These are phyloP conservation scores for Zoroaster sp. DNA, from an alignment of 53 echinoderm and acorn worm genomes.

Conservation along the genomic window DNA sequence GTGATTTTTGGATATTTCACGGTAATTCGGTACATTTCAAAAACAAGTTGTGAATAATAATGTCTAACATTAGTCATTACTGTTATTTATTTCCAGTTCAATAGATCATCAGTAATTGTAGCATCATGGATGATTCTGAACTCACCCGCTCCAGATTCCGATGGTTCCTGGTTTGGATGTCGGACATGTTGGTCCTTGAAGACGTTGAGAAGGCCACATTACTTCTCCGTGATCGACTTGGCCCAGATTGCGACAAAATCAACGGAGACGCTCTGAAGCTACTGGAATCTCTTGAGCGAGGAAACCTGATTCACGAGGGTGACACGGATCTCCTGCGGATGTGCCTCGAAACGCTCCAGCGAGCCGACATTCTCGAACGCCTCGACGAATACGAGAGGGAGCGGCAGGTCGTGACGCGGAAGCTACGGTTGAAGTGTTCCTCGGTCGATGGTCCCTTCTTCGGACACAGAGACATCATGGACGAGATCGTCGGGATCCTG, in stretches of 20 bases:
- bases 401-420: conserved; percentile 60
- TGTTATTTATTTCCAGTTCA: too few species aligned
- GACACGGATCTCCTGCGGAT: conserved; percentile 72
- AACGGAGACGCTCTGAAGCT: conserved; percentile 62
- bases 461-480: conserved; percentile 23
- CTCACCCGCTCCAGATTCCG: conserved; percentile 54
- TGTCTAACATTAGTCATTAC: too few species aligned
- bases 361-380: conserved; percentile 68
- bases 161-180: conserved; percentile 76
- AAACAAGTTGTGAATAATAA: too few species aligned
- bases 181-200: conserved; percentile 48
- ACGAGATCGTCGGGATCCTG: conserved; percentile 62
- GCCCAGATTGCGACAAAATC: conserved; percentile 49
- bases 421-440: conserved; percentile 52
- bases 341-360: conserved; percentile 37
- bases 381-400: conserved; percentile 77
- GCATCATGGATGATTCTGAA: neutral
- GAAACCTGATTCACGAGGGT: conserved; percentile 73
- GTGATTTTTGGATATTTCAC: too few species aligned
- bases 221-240: conserved; percentile 41
- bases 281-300: conserved; percentile 77
- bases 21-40: too few species aligned
- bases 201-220: conserved; percentile 70
- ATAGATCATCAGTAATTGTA: too few species aligned
- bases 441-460: conserved; percentile 56